phyloP scores from a whole-genome alignment of 2,797 vertebrate species.

The Poeciliopsis gracilis region DNA sequence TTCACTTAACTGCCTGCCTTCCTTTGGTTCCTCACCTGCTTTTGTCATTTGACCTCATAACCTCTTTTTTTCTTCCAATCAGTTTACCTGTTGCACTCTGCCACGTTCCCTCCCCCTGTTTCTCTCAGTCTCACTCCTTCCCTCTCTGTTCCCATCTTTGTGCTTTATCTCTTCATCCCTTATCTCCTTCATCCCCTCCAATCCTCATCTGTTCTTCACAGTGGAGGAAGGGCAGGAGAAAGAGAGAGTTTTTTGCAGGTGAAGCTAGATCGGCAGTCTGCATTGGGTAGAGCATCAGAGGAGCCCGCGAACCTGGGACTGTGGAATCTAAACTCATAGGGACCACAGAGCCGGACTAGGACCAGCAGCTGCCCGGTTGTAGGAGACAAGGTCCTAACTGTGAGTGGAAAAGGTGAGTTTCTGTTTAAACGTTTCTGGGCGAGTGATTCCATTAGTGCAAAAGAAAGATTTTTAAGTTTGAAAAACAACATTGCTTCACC shows the following conservation, averaged over 20 bases:
- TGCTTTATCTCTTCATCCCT: conserved; percentile 85
- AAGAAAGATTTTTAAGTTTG: conserved; percentile 1
- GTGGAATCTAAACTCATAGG: conserved; percentile 48
- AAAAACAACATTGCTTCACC: neutral
- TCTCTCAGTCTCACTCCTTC: conserved; percentile 45
- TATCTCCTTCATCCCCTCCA: conserved; percentile 85
- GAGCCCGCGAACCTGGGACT: conserved; percentile 54
- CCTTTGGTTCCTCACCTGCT: conserved; percentile 54
- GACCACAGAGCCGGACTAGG: conserved; percentile 26
- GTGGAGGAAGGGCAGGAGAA: conserved; percentile 68
- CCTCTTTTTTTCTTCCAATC: conserved; percentile 75
- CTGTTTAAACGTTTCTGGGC: neutral
- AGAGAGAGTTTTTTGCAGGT: conserved; percentile 76
- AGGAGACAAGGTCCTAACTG: conserved; percentile 35
- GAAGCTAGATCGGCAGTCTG: conserved; percentile 67
- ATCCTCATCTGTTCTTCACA: conserved; percentile 79
- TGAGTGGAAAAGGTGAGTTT: conserved; percentile 68
- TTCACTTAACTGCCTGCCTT: conserved; percentile 29
- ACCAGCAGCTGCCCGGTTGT: conserved; percentile 43
- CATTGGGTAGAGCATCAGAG: conserved; percentile 57
- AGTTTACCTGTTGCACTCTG: conserved; percentile 65
- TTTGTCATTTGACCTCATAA: conserved; percentile 76
- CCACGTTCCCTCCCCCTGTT: conserved; percentile 39
- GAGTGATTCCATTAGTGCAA: conserved; percentile 3
- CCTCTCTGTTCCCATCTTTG: conserved; percentile 81